Base-by-base conservation (phyloP, 2,888 invertebrate genomes). In the Philhelius pedissequus region DNA sequence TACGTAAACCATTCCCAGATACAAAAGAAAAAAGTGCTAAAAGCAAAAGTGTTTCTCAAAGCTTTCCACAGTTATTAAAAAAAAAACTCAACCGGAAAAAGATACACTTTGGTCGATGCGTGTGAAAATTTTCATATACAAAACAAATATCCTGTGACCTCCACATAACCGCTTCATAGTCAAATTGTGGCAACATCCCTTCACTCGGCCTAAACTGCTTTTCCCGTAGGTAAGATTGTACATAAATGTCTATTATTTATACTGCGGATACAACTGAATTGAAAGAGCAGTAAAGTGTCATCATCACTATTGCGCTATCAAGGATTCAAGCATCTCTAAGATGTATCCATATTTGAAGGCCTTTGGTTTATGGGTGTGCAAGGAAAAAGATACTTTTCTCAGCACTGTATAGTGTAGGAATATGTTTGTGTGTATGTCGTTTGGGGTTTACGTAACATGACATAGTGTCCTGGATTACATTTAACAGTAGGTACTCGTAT, bases 401-500 rank as follows among this genome's bases (percentile, higher is more conserved):
- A 73, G 68, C 66, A 69, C n/a, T n/a, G n/a, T n/a, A n/a, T n/a
- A n/a, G n/a, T n/a, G n/a, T n/a, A n/a, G n/a, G n/a, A n/a, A n/a
- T n/a, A n/a, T n/a, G n/a, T n/a, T n/a, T n/a, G 64, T 71, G 58
- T 84, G 71, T 75, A 32, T 70, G 60, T 30, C 43, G 20, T 83
- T 74, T 56, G 13, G 64, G 73, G 69, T 80, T 84, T 84, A 84
- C 80, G 84, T 84, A 84, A 84, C 84, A 79, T 80, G 84, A 84
- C 84, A 79, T 18, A 80, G 80, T 84, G 84, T 84, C 84, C 84
- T 84, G 84, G 80, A 84, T 84, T 79, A 78, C 40, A 74, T 79
- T 66, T 13, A 58, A 66, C 56, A 62, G 48, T n/a, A n/a, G n/a
- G n/a, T n/a, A n/a, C n/a, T n/a, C n/a, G n/a, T 48, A 13, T 48